Conservation (phyloP, 2,797 vertebrate species). For the Enteromius fasciolatus region DNA sequence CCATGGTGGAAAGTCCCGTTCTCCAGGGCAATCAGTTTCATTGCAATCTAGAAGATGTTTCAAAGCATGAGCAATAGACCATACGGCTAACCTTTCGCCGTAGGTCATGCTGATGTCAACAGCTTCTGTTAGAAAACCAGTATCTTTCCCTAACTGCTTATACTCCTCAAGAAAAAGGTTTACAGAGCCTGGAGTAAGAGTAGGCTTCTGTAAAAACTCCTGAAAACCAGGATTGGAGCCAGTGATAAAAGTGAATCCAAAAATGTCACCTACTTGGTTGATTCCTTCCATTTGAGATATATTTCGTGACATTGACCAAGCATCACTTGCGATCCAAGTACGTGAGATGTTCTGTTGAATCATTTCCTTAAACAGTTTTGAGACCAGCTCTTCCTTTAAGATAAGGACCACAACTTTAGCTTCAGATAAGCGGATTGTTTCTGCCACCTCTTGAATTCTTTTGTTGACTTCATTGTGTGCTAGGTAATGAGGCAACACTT, state of each 20-base stretch:
- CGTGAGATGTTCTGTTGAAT: constrained; percentile 64
- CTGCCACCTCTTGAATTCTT: constrained; percentile 54
- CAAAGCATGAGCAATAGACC: constrained; percentile 68
- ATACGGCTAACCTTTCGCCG: constrained; percentile 61
- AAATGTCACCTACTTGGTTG: constrained; percentile 69
- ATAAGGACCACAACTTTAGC: constrained; percentile 71
- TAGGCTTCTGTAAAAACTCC: constrained; percentile 66
- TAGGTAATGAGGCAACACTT: constrained; percentile 63
- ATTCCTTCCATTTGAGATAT: constrained; percentile 67
- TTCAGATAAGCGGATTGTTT: constrained; percentile 60
- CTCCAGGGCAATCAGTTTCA: constrained; percentile 61
- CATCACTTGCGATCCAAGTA: constrained; percentile 73
- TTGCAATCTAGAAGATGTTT: constrained; percentile 66
- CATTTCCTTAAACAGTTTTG: constrained; percentile 68
- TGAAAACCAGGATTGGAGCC: constrained; percentile 65
- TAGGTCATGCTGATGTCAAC: constrained; percentile 53
- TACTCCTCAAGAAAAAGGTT: constrained; percentile 75
- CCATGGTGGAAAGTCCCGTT: constrained; percentile 69
- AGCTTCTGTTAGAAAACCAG: constrained; percentile 62
- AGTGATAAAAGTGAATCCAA: constrained; percentile 70
- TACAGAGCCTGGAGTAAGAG: constrained; percentile 55
- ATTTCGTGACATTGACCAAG: constrained; percentile 65
- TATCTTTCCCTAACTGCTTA: constrained; percentile 67
- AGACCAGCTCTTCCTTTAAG: constrained; percentile 65
- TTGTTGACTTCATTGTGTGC: constrained; percentile 3